A percentile compares a stretch with the other conserved stretches of the same genome.
Evolutionary conservation across 2,888 invertebrate species (phyloP).

Genomic region (Leucophora obtusa): DNA sequence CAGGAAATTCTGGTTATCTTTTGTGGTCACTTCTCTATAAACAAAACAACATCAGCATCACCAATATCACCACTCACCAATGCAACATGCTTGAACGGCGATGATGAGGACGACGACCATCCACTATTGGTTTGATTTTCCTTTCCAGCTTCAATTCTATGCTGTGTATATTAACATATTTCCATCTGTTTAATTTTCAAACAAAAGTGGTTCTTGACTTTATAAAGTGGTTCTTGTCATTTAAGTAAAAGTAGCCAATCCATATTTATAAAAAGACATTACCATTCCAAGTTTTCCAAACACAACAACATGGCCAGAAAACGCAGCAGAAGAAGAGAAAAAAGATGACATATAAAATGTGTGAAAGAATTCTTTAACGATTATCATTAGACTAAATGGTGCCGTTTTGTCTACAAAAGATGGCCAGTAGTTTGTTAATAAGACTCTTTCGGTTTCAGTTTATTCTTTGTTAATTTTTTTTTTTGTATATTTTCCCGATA

Average conservation of each 20-base stretch:
- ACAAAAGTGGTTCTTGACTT: constrained; percentile 24
- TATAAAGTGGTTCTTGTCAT: constrained; percentile 48
- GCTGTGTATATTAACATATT: background rate
- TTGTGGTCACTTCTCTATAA: background rate
- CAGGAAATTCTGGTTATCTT: constrained; percentile 57
- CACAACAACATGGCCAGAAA: too few species aligned
- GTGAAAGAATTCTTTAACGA: constrained; percentile 47
- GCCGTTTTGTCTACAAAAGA: constrained; percentile 58
- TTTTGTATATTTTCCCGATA: too few species aligned
- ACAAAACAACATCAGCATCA: background rate
- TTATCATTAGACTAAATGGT: constrained; percentile 59
- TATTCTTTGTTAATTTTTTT: too few species aligned
- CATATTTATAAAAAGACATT: constrained; percentile 36
- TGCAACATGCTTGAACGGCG: background rate
- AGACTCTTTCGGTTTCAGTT: constrained; percentile 1
- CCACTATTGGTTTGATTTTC: constrained; percentile 30
- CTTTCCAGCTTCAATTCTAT: constrained; percentile 28
- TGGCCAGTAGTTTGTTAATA: constrained; percentile 21
- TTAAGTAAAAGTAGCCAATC: constrained; percentile 53
- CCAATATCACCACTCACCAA: background rate
- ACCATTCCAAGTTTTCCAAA: constrained; percentile 35
- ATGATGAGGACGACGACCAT: background rate
- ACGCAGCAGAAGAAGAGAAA: background rate
- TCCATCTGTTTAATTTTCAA: constrained; percentile 1
- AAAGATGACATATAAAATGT: constrained; percentile 20